These are phyloP conservation scores for Hybos culiciformis DNA, from an alignment of 2,888 invertebrate species.

Conservation along the genomic window DNA sequence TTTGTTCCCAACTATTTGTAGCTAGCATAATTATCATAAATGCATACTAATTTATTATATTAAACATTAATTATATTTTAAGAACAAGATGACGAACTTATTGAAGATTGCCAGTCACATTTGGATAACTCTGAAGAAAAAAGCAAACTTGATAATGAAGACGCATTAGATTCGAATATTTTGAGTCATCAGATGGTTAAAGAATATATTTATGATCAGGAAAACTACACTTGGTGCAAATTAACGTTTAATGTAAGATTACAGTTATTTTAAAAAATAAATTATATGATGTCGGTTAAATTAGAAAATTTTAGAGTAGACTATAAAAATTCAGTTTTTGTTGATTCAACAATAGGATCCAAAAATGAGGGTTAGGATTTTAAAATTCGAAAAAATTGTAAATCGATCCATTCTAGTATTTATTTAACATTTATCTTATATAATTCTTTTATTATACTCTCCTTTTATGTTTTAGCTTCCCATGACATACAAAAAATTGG, in stretches of 20 bases:
- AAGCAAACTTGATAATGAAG: slow-evolving; percentile 20
- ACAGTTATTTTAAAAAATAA: too few species aligned
- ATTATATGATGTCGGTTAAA: too few species aligned
- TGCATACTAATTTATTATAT: not conserved
- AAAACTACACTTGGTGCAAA: slow-evolving; percentile 71
- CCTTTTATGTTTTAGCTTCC: slow-evolving; percentile 37
- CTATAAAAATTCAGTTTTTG: too few species aligned
- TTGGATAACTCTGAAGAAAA: slow-evolving; percentile 16
- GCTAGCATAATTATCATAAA: not conserved
- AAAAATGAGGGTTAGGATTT: too few species aligned
- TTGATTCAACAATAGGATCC: too few species aligned
- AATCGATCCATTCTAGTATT: too few species aligned
- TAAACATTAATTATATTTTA: not conserved
- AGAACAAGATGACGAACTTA: not conserved
- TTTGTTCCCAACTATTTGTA: not conserved
- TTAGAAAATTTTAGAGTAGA: too few species aligned
- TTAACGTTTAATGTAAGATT: slow-evolving; percentile 59
- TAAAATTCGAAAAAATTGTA: too few species aligned
- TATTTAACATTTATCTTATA: slow-evolving; percentile 1
- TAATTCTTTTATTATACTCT: not conserved
- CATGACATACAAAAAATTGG: slow-evolving; percentile 49
- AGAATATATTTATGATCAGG: slow-evolving; percentile 61
- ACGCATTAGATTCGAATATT: slow-evolving; percentile 23
- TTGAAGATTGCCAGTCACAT: not conserved
- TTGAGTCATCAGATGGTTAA: slow-evolving; percentile 28